These are phyloP conservation scores for Apotomis betuletana DNA, from an alignment of 2,888 invertebrate genomes.

Conservation along the genomic window DNA sequence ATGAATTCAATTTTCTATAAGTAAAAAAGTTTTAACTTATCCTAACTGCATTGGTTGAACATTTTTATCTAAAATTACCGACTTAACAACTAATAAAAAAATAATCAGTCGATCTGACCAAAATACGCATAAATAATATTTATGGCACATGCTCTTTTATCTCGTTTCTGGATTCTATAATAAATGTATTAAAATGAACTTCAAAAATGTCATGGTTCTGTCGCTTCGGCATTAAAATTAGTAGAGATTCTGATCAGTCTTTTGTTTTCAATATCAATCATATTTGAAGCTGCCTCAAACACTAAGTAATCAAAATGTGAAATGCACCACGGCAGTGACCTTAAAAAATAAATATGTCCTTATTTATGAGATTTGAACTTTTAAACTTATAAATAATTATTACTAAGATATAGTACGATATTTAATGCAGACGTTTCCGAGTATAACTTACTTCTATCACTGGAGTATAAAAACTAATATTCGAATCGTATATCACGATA, in stretches of 20 bases:
- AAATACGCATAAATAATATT: slow-evolving; percentile 22
- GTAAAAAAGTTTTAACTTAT: slow-evolving; percentile 19
- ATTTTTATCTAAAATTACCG: slow-evolving; percentile 22
- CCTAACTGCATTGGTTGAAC: slow-evolving; percentile 28
- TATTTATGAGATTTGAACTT: slow-evolving; percentile 16
- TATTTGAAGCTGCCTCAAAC: slow-evolving; percentile 21
- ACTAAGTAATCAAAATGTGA: not conserved
- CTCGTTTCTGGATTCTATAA: not conserved
- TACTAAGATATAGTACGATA: slow-evolving; percentile 1
- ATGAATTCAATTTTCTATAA: not conserved
- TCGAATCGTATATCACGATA: slow-evolving; percentile 31
- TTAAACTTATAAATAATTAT: slow-evolving; percentile 2
- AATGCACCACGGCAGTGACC: slow-evolving; percentile 7
- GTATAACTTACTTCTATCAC: slow-evolving; percentile 25
- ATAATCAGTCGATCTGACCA: slow-evolving; percentile 30
- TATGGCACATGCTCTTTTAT: slow-evolving; percentile 33
- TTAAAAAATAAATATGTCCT: not conserved
- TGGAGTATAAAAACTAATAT: slow-evolving; percentile 8
- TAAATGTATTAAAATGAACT: slow-evolving; percentile 52
- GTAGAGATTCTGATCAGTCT: slow-evolving; percentile 70
- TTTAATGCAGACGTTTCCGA: slow-evolving; percentile 6
- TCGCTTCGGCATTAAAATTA: slow-evolving; percentile 30
- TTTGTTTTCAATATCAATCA: slow-evolving; percentile 43
- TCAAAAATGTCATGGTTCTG: slow-evolving; percentile 61
- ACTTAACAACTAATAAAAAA: slow-evolving; percentile 20